These are phyloP conservation scores for Ceratosolen fusciceps DNA, from an alignment of 1,140 invertebrate genomes.

Conservation along the genomic window DNA sequence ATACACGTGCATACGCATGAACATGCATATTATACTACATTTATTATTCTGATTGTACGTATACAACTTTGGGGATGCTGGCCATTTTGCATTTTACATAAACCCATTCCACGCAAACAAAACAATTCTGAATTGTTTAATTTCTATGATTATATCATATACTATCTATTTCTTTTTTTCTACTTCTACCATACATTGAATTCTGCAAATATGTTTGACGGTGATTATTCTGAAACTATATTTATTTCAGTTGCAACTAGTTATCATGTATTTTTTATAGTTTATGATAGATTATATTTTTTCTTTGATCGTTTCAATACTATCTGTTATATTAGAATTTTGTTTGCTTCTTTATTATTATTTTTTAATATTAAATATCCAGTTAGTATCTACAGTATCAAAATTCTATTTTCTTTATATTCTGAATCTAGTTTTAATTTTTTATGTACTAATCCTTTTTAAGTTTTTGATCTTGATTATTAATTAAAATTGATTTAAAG, in stretches of 20 bases:
- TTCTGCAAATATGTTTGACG: slow-evolving; percentile 51
- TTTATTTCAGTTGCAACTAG: slow-evolving; percentile 23
- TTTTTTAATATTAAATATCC: slow-evolving; percentile 27
- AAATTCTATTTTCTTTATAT: background rate
- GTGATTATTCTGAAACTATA: slow-evolving; percentile 46
- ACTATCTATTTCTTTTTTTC: slow-evolving; percentile 40
- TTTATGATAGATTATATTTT: slow-evolving; percentile 52
- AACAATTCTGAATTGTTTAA: slow-evolving; percentile 72
- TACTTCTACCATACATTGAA: slow-evolving; percentile 1
- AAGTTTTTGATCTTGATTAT: background rate
- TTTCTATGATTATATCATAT: slow-evolving; percentile 62
- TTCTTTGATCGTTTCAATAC: slow-evolving; percentile 73
- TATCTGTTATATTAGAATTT: slow-evolving; percentile 58
- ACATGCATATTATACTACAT: slow-evolving; percentile 60
- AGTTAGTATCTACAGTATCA: slow-evolving; percentile 36
- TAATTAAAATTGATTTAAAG: slow-evolving; percentile 17
- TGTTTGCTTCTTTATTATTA: slow-evolving; percentile 49
- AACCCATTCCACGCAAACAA: slow-evolving; percentile 71
- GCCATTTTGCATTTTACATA: slow-evolving; percentile 73
- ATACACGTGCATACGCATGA: slow-evolving; percentile 56
- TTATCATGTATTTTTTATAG: slow-evolving; percentile 16
- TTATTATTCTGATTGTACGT: slow-evolving; percentile 60
- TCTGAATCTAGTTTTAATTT: slow-evolving; percentile 9
- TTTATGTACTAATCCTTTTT: slow-evolving; percentile 13
- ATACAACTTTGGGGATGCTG: slow-evolving; percentile 71